Evolutionary conservation across 2,888 invertebrate genomes (phyloP), one percentile per base, ranked within the genome.

Genomic region (Yponomeuta plumbellus): DNA sequence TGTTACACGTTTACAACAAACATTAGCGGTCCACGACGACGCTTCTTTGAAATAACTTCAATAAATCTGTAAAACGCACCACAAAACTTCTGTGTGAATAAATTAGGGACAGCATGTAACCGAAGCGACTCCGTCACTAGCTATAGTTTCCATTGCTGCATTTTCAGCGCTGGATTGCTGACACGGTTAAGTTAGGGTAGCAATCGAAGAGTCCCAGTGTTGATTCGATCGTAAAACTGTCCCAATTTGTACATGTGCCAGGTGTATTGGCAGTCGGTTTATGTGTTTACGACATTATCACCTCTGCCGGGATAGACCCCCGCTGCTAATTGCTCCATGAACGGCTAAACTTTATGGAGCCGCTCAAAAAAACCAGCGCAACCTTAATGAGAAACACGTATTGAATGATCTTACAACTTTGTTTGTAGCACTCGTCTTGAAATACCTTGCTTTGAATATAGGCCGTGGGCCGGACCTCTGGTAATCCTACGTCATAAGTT

Each of bases 61-160:
- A 83, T 89, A 88, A 90, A 89, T 84, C 81, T 88, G 88, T 90
- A 88, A 88, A 84, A 80, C 83, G 81, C 84, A 83, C 86, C 86
- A 84, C 86, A 85, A 82, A 86, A 90, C 90, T 90, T 85, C 90
- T 90, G 90, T 87, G 76, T 76, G 71, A 75, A 59, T 59, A 58
- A 65, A 58, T 65, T 65, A 40, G 65, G 22, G 63, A 44, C 44
- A 22, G 22, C 20, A 34, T n/a, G 23, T 61, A 17, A 57, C 23
- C n/a, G 62, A 62, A 17, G 39, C n/a, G 22, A 61, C 3, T 34
- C 20, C 21, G 39, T 20, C 5, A 59, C 59, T 22, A 2, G 22
- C 34, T 17, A 59, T 11, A 22, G 39, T 10, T 66, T 76, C 69
- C 80, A 83, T 74, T 76, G 73, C 74, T 70, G 34, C 52, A 34